Evolutionary conservation across 2,888 invertebrate genomes (phyloP), one percentile per base, ranked within the genome.

Genomic region (Acrobasis repandana): DNA sequence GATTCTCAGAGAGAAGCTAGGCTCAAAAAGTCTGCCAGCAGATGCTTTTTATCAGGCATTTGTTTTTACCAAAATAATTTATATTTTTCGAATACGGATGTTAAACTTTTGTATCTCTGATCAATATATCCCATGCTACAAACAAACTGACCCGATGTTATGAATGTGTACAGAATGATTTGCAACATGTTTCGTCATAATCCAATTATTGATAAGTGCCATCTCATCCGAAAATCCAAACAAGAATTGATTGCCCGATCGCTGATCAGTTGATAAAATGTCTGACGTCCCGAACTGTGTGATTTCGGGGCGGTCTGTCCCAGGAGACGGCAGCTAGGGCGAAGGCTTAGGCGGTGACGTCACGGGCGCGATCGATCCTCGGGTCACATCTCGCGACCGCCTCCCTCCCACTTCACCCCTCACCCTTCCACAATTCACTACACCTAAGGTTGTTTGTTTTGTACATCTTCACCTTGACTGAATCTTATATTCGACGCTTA

Each of bases 291-390:
- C 51, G 48, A 51, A 49, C 36, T 49, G 52, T 56, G 36, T 61
- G 61, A 48, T 57, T 63, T 59, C 34, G 50, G 56, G 54, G 48
- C 61, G 52, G 61, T 54, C 58, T 67, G 61, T 61, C 69, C 67
- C 65, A 63, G 65, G 65, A 65, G 65, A 64, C 47, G 65, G 57
- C 20, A 57, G 61, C 54, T 28, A 51, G 72, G 75, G 75, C 76
- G 82, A 82, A 84, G 83, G 84, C 83, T 83, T 82, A 87, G 85
- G 81, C 74, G 79, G 82, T 89, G 90, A 90, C 90, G 90, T 90
- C 90, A 90, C 83, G 68, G 83, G 77, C 65, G 67, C 77, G 82
- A 90, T 90, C 90, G 87, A 88, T 86, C 70, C 70, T 64, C 71
- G 67, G 67, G 66, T 73, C 73, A 73, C 74, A 76, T 73, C 76